Conservation (phyloP, 2,888 invertebrate species). For the Dione vanillae region DNA sequence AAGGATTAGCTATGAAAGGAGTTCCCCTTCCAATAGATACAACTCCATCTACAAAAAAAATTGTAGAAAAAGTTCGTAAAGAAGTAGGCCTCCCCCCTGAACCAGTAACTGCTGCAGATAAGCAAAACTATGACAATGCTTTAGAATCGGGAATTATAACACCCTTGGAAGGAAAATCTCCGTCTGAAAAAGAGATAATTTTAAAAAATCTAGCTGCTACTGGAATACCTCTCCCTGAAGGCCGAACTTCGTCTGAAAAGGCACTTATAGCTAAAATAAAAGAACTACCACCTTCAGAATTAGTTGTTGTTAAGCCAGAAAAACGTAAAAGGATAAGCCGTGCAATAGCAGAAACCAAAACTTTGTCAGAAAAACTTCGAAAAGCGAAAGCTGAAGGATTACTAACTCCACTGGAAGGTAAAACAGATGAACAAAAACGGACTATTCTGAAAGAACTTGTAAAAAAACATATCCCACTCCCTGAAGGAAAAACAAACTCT, state of each 20-base stretch:
- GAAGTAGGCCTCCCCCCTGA: constrained; percentile 55
- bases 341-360: constrained; percentile 15
- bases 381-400: constrained; percentile 45
- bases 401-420: constrained; percentile 47
- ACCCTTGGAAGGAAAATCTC: constrained; percentile 49
- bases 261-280: constrained; percentile 50
- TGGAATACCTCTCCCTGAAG: constrained; percentile 53
- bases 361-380: constrained; percentile 48
- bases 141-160: constrained; percentile 44
- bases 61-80: constrained; percentile 39
- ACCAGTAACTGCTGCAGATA: constrained; percentile 50
- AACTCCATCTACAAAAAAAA: constrained; percentile 45
- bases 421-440: constrained; percentile 52
- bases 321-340: not conserved
- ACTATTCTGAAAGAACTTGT: constrained; percentile 49
- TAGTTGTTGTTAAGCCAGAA: not conserved
- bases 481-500: constrained; percentile 55
- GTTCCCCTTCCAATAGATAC: constrained; percentile 48
- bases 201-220: constrained; percentile 41
- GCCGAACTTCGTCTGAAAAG: constrained; percentile 54
- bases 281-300: constrained; percentile 33
- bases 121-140: constrained; percentile 45
- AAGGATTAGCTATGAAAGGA: constrained; percentile 44
- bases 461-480: constrained; percentile 52
- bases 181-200: constrained; percentile 48